Percentiles rank a stretch among this genome's conserved stretches.
These are phyloP conservation scores for Parotocinclus haroldoi DNA, from an alignment of 2,797 vertebrate species.

Conservation along the genomic window DNA sequence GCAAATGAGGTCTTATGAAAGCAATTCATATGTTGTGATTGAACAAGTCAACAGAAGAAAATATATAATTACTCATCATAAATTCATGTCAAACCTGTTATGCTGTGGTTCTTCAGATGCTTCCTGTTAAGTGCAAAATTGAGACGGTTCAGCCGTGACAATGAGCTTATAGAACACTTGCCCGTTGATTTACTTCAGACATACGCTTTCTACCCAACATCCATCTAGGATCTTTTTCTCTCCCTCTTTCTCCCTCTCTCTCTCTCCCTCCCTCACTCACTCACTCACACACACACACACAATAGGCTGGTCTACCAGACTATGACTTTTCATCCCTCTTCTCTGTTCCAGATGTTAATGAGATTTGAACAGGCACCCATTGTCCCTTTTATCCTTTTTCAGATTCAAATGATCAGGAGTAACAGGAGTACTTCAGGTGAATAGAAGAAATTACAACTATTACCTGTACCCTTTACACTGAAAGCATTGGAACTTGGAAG, in stretches of 20 bases:
- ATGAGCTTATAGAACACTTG: background rate
- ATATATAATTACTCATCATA: background rate
- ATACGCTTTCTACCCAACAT: slow-evolving; percentile 12
- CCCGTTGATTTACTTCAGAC: slow-evolving; percentile 1
- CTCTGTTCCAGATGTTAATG: slow-evolving; percentile 64
- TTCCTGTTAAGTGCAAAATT: background rate
- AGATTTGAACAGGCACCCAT: slow-evolving; percentile 41
- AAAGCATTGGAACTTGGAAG: too few relatives aligned
- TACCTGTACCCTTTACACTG: too few relatives aligned
- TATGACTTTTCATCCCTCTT: slow-evolving; percentile 55
- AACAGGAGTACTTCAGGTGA: too few relatives aligned
- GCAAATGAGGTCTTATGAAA: too few relatives aligned
- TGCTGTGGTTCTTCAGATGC: background rate
- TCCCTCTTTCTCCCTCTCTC: slow-evolving; percentile 19
- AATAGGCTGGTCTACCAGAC: slow-evolving; percentile 41
- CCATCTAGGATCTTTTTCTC: slow-evolving; percentile 16
- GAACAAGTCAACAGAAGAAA: background rate
- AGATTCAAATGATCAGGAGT: background rate
- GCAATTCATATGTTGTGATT: too few relatives aligned
- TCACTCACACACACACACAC: slow-evolving; percentile 22
- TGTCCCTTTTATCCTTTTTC: slow-evolving; percentile 38
- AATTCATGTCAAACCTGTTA: slow-evolving; percentile 17
- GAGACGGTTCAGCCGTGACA: background rate
- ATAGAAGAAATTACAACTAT: too few relatives aligned
- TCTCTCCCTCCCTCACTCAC: slow-evolving; percentile 6